Evolutionary conservation across 1,140 invertebrate species (phyloP).

Genomic region (Solenopsis fugax): DNA sequence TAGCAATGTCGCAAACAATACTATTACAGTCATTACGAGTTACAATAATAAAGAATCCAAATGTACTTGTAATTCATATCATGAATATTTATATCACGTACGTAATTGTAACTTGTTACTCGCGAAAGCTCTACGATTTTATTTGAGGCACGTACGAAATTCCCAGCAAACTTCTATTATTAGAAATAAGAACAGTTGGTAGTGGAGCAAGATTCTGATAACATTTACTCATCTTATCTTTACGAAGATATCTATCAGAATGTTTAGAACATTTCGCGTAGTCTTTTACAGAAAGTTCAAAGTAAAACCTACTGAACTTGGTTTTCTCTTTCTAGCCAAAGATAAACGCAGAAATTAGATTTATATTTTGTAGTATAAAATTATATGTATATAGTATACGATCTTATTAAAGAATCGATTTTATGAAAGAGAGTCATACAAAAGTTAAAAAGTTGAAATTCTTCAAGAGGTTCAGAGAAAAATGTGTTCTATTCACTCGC

Average conservation of each 20-base stretch:
- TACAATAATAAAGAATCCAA: not conserved
- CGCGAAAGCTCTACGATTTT: not conserved
- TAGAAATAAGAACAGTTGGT: not conserved
- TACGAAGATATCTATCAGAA: slow-evolving; percentile 25
- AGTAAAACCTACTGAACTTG: not conserved
- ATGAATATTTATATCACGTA: not conserved
- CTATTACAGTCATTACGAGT: not conserved
- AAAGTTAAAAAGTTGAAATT: not conserved
- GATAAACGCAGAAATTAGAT: not conserved
- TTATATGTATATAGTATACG: no score
- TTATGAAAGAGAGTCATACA: not conserved
- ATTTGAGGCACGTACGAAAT: not conserved
- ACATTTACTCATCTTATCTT: slow-evolving; percentile 11
- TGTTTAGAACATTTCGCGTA: not conserved
- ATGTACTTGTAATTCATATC: not conserved
- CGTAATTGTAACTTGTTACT: not conserved
- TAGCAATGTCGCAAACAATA: not conserved
- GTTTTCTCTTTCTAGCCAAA: not conserved
- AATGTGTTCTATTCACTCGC: not conserved
- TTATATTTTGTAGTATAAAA: not conserved
- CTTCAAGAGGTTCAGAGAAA: not conserved
- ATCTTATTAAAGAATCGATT: slow-evolving; percentile 8
- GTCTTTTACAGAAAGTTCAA: not conserved
- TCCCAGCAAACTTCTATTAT: not conserved
- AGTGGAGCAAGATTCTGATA: slow-evolving; percentile 1